These are phyloP conservation scores for Drosophila lacteicornis DNA, from an alignment of 1,140 invertebrate species.

Conservation along the genomic window DNA sequence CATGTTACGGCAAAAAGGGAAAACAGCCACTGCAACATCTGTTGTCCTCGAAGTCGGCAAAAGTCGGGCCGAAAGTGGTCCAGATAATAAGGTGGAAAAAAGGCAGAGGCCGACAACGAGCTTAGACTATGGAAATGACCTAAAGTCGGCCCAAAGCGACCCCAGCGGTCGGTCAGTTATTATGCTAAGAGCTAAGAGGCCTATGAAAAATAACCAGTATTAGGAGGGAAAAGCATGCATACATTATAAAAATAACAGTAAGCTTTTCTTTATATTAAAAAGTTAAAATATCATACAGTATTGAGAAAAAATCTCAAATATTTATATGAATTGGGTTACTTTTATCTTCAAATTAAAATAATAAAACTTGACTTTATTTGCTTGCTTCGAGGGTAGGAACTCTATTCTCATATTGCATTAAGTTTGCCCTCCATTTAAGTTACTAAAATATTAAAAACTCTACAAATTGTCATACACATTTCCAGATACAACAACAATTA, in stretches of 20 bases:
- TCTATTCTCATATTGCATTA: not conserved
- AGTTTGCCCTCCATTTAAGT: not conserved
- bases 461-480: not conserved
- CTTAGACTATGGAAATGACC: conserved; percentile 33
- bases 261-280: not conserved
- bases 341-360: not conserved
- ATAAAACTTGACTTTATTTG: too few species aligned
- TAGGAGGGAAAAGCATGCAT: not conserved
- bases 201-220: conserved; percentile 6
- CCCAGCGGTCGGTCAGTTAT: not conserved
- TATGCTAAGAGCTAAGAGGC: conserved; percentile 4
- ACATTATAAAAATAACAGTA: not conserved
- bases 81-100: conserved; percentile 63
- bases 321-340: too few species aligned
- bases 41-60: conserved; percentile 54
- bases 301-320: too few species aligned
- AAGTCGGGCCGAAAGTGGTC: conserved; percentile 45
- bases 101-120: conserved; percentile 26
- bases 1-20: conserved; percentile 54
- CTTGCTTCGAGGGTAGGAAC: accelerated
- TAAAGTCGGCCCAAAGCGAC: conserved; percentile 6
- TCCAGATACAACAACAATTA: not conserved
- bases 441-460: not conserved
- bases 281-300: too few species aligned
- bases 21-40: conserved; percentile 64